Base-by-base conservation (phyloP, 2,113 vertebrate genomes). In the Cynoglossus semilaevis region DNA sequence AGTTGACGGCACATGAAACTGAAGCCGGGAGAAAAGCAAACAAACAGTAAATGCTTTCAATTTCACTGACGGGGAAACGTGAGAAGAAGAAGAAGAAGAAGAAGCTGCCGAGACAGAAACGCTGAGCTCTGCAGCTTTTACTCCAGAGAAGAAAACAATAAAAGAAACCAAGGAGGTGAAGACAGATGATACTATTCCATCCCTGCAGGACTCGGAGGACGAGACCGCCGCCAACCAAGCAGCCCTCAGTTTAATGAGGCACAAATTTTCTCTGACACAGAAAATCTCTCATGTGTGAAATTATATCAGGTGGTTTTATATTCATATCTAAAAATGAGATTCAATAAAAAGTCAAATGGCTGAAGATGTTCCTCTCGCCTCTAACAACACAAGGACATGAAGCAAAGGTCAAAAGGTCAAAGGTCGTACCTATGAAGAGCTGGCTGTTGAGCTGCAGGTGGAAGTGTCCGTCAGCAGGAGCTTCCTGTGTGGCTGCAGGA, bases 371-470 rank as follows among this genome's bases (percentile, higher is more conserved):
- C 37, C 37, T 40, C 37, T 40, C 37, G 9, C 9, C 37, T 38
- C 37, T 10, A 3, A 8, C 9, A 38, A 38, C 1, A 11, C 9
- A 38, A 38, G 37, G 37, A 38, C 37, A 38, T 9, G 37, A 19
- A 10, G 5, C 0, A 8, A 47, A 9, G 45, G n/a, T 29, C 22
- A 4, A 6, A 8, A 18, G 8, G 1, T 9, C 0, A 1, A 8
- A 0, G 17, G 37, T 10, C 67, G 56, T 40, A 97, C 96, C 96
- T 67, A 98, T 94, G 66, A 96, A 98, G 15, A 98, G 92, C 63
- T 97, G 96, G 68, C 96, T 98, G 86, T 97, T 98, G 83, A 98
- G 94, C 74, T 97, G 96, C 42, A 98, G 71, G 15, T 92, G 94
- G 51, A 94, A 89, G 35, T 95, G 95, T 0, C 96, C 96, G 0